Evolutionary conservation across 2,797 vertebrate genomes (phyloP).

Genomic region (Characodon lateralis): DNA sequence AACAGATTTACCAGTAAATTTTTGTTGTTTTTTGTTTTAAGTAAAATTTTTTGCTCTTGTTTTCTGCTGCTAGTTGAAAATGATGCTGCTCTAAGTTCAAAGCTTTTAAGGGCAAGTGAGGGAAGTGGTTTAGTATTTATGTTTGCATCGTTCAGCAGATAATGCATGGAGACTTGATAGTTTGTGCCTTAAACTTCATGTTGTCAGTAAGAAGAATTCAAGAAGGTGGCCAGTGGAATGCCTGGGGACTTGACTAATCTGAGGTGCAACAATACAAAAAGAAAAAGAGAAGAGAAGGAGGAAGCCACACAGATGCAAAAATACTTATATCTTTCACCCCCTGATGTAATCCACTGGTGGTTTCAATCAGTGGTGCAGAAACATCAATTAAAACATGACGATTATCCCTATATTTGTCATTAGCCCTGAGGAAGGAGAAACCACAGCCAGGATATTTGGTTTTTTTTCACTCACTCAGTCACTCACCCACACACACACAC

Average conservation of each 20-base stretch:
- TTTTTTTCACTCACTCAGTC: background rate
- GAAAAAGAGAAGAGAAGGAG: slow-evolving; percentile 23
- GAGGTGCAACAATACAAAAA: slow-evolving; percentile 28
- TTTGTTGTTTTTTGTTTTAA: slow-evolving; percentile 7
- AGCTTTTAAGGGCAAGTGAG: slow-evolving; percentile 57
- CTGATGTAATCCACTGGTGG: slow-evolving; percentile 68
- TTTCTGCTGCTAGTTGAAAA: slow-evolving; percentile 57
- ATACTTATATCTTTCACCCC: slow-evolving; percentile 56
- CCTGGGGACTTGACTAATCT: slow-evolving; percentile 43
- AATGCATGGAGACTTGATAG: slow-evolving; percentile 30
- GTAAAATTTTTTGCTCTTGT: slow-evolving; percentile 60
- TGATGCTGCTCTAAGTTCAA: slow-evolving; percentile 65
- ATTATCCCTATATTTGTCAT: slow-evolving; percentile 78
- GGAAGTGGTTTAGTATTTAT: slow-evolving; percentile 41
- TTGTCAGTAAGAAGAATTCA: slow-evolving; percentile 49
- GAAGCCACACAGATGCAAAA: slow-evolving; percentile 40
- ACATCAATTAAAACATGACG: slow-evolving; percentile 80
- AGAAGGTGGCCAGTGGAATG: slow-evolving; percentile 33
- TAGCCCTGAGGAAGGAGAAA: slow-evolving; percentile 65
- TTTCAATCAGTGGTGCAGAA: slow-evolving; percentile 71
- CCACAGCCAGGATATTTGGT: slow-evolving; percentile 41
- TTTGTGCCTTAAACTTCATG: slow-evolving; percentile 46
- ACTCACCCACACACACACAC: background rate
- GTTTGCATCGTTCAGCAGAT: slow-evolving; percentile 36
- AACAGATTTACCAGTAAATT: no score